Base-by-base conservation (phyloP, 2,888 invertebrate genomes). In the Ichneumoninae sp. region DNA sequence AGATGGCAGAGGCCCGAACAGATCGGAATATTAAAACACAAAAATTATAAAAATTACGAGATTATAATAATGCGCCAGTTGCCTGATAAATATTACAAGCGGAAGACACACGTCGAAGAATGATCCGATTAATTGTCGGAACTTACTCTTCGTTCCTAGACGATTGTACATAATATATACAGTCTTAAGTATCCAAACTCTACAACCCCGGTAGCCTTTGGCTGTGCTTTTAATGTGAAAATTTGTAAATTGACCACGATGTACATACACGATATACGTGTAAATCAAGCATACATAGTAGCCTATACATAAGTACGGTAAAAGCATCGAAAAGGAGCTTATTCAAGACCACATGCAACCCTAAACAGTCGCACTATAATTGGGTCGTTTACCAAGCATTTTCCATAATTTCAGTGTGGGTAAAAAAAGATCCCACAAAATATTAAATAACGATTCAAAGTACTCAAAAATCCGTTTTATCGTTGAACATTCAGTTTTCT, bases 181-280 rank as follows among this genome's bases (percentile, higher is more conserved):
- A 52, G 50, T 74, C 68, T 81, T 75, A 73, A 80, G 74, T 71
- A 68, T 66, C 70, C 57, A 75, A 81, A 13, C 47, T 78, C 19
- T 47, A 22, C 63, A 63, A 81, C 52, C 73, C 81, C 26, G 74
- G 36, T 69, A 50, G 68, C 57, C 74, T 69, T 36, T 69, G 81
- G 77, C 81, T 81, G 83, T 83, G 84, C 84, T 85, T 85, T 85
- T 47, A 40, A 78, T 81, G 81, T 85, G 69, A 71, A 47, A 63
- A 78, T 81, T 66, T 85, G 75, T 78, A 78, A 81, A 81, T 85
- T 85, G 19, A 71, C 77, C 68, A 81, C 47, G 60, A 81, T 85
- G 84, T 85, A 85, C 69, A 85, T 85, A 85, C 84, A 81, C 78
- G 78, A 63, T 70, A 54, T 70, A 71, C 75, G 84, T 85, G 70